Conservation (phyloP, 2,113 vertebrate genomes). For the Dasypus novemcinctus region DNA sequence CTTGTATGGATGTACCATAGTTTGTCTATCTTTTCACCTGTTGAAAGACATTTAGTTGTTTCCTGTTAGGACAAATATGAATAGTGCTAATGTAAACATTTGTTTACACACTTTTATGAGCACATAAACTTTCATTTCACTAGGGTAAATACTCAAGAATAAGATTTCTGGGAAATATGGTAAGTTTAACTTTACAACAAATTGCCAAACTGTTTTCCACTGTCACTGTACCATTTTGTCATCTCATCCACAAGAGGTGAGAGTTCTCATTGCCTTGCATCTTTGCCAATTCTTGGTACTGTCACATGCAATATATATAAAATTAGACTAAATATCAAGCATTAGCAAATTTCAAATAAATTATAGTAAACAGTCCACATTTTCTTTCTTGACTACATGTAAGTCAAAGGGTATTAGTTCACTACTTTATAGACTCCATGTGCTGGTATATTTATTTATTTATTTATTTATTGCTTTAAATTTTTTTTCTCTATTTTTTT, state of each 20-base stretch:
- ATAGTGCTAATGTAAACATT: neutral
- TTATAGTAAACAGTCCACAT: too few species aligned
- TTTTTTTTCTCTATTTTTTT: too few species aligned
- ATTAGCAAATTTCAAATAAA: too few species aligned
- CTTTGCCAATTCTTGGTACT: neutral
- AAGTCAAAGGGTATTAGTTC: too few species aligned
- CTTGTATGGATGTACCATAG: too few species aligned
- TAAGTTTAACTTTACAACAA: neutral
- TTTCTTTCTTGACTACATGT: too few species aligned
- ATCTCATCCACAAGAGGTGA: neutral
- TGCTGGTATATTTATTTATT: too few species aligned
- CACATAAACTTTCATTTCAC: neutral
- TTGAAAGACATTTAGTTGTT: neutral
- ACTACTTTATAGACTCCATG: too few species aligned
- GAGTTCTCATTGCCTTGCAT: neutral
- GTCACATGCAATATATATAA: too few species aligned
- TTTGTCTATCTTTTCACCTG: neutral
- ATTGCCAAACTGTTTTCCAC: neutral
- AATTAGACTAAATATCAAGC: too few species aligned
- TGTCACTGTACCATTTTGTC: neutral
- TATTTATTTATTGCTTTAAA: too few species aligned
- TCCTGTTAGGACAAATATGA: neutral
- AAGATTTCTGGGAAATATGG: neutral
- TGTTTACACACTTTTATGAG: neutral
- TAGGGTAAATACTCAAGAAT: neutral